A percentile compares a stretch with the other conserved stretches of the same genome.
Conservation (phyloP, 2,113 vertebrate genomes). For the Physeter macrocephalus region DNA sequence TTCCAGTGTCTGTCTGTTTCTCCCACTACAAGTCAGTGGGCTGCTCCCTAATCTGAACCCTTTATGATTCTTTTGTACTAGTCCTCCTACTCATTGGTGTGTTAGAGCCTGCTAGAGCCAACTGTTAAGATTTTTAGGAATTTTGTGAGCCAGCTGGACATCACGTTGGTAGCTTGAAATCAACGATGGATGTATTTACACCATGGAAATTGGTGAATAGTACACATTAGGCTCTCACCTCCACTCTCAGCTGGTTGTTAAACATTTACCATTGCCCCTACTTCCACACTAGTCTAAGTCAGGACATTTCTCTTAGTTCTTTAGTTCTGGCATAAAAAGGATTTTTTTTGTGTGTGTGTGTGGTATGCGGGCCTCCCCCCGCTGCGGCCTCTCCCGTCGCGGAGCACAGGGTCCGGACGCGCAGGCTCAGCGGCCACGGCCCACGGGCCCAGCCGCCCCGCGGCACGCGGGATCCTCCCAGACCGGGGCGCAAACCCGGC, state of each 20-base stretch:
- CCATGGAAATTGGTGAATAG: not conserved
- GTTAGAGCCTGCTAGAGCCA: not conserved
- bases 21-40: not conserved
- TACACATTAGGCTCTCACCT: not conserved
- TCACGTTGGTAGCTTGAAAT: not conserved
- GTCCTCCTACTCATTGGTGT: not conserved
- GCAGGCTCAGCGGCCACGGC: too few species aligned
- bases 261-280: not conserved
- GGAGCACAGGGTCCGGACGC: too few species aligned
- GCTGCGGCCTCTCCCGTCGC: too few species aligned
- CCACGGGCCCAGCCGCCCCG: too few species aligned
- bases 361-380: too few species aligned
- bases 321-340: not conserved
- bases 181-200: not conserved
- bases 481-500: too few species aligned
- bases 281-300: not conserved
- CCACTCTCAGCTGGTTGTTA: not conserved
- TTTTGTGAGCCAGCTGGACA: not conserved
- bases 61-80: not conserved
- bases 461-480: too few species aligned
- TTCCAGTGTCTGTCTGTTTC: not conserved
- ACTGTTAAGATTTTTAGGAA: not conserved
- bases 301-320: not conserved
- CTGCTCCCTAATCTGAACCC: not conserved
- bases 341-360: too few species aligned